Percentiles rank a stretch among this genome's conserved stretches.
Conservation (phyloP, 2,888 invertebrate genomes). For the Torymus auratus region DNA sequence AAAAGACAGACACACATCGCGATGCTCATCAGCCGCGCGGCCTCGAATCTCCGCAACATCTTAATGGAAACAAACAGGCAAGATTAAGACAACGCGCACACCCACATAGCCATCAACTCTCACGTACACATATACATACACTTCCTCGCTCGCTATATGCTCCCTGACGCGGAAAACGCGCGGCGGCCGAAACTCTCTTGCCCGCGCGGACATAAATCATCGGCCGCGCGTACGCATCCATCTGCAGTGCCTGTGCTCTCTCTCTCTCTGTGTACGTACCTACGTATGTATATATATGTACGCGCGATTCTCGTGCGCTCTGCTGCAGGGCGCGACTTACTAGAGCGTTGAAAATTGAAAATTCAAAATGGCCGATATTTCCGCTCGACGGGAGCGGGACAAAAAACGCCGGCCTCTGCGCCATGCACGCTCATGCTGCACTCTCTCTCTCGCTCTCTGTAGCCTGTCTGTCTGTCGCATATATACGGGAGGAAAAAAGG, state of each 20-base stretch:
- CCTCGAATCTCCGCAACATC: slow-evolving; percentile 19
- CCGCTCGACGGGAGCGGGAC: slow-evolving; percentile 76
- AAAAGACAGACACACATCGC: not conserved
- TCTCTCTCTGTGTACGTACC: not conserved
- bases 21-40: not conserved
- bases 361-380: slow-evolving; percentile 76
- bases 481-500: slow-evolving; percentile 10
- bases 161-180: slow-evolving; percentile 54
- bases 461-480: slow-evolving; percentile 53
- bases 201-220: slow-evolving; percentile 49
- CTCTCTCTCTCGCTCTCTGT: slow-evolving; percentile 68
- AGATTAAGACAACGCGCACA: slow-evolving; percentile 17
- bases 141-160: slow-evolving; percentile 1
- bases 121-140: no score
- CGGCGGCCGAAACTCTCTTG: not conserved
- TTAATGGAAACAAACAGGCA: slow-evolving; percentile 33
- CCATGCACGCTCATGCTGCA: slow-evolving; percentile 75
- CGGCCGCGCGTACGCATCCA: slow-evolving; percentile 24
- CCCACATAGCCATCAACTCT: no score
- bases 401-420: slow-evolving; percentile 69
- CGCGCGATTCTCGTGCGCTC: not conserved
- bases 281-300: not conserved
- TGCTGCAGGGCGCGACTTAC: slow-evolving; percentile 66
- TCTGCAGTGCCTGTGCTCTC: slow-evolving; percentile 4
- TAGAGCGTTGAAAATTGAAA: slow-evolving; percentile 77